Percentiles rank a stretch among this genome's conserved stretches.
Evolutionary conservation across 2,113 vertebrate species (phyloP).

Genomic region (Sceloporus tristichus): DNA sequence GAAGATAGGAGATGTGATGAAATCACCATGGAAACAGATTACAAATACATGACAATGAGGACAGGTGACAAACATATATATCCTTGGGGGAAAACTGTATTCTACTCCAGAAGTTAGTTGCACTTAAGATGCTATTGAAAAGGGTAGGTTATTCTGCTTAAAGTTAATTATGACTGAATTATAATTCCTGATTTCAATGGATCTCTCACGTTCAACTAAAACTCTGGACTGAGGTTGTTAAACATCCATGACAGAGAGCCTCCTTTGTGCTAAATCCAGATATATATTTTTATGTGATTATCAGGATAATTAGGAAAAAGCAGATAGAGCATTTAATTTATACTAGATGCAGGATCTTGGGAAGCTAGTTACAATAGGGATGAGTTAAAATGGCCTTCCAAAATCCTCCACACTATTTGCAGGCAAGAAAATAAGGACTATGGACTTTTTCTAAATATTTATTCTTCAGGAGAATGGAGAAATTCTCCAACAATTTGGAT

Average conservation of each 20-base stretch:
- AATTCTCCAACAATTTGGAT: background rate
- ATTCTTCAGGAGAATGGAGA: background rate
- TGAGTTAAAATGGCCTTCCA: background rate
- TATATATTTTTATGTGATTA: background rate
- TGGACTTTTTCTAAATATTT: background rate
- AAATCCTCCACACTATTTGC: background rate
- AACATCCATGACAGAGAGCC: background rate
- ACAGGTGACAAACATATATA: constrained; percentile 4
- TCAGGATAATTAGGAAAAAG: background rate
- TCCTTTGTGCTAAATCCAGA: background rate
- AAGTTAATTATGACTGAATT: background rate
- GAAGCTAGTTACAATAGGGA: background rate
- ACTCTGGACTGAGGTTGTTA: background rate
- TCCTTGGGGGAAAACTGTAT: background rate
- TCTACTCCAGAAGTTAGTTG: background rate
- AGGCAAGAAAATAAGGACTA: background rate
- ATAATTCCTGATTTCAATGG: background rate
- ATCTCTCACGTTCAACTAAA: background rate
- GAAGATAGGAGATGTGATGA: background rate
- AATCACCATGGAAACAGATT: background rate
- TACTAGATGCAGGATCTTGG: background rate
- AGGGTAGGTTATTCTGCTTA: background rate
- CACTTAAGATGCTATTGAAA: background rate
- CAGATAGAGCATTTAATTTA: too few relatives aligned
- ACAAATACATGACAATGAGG: background rate